Evolutionary conservation across 2,113 vertebrate genomes (phyloP), one percentile per base, ranked within the genome.

Genomic region (Peromyscus leucopus): DNA sequence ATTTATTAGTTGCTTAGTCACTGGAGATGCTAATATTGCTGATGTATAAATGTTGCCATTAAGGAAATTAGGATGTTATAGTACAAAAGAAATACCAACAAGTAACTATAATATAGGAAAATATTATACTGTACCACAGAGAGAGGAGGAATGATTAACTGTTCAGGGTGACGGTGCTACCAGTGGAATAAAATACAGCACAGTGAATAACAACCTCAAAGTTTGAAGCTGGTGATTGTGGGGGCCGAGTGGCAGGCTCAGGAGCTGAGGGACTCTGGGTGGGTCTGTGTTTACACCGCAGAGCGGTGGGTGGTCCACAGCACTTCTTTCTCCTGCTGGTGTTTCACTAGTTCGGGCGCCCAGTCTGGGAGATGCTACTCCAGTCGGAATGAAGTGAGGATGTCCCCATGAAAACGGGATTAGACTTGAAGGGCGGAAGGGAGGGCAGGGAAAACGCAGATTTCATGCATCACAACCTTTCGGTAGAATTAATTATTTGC

Each of bases 331-430:
- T 48, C 92, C 75, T 92, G 31, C 84, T 95, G 83, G 46, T 59
- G 94, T 78, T 85, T 59, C 67, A 9, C 93, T n/a, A 46, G 17
- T 86, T 42, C 42, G 93, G 48, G 33, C 15, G 79, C 17, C 69
- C 19, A 31, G n/a, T 96, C 16, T 80, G 83, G n/a, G 83, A 51
- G 51, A 42, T 91, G 96, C 84, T 94, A 65, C n/a, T 92, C 5
- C 63, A 84, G 46, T 11, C 91, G 48, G 11, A 67, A 79, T 46
- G 36, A 76, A 86, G 16, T 71, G 21, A 59, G 90, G 36, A 55
- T n/a, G 96, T 96, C 85, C 82, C 28, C 86, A 31, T 90, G 93
- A 93, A 89, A 94, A 95, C 21, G 59, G 24, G 71, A 15, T 16
- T 79, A 91, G n/a, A 39, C 31, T 93, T 92, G 78, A 31, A 96